Conservation (phyloP, 1,140 invertebrate species). For the Parapsyche elsis region DNA sequence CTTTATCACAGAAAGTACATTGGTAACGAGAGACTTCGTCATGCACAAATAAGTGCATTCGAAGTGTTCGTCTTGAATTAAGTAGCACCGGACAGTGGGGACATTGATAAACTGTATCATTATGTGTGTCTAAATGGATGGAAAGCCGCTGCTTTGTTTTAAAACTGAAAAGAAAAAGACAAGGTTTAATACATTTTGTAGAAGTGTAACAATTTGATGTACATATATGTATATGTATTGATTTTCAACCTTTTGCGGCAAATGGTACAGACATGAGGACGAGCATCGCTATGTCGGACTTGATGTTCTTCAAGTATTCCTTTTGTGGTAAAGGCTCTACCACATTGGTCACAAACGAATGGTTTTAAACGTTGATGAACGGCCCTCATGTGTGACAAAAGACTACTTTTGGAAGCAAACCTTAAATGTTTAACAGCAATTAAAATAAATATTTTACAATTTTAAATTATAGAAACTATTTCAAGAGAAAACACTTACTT, state of each 20-base stretch:
- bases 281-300: slow-evolving; percentile 65
- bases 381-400: slow-evolving; percentile 60
- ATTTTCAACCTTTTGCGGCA: slow-evolving; percentile 60
- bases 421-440: slow-evolving; percentile 37
- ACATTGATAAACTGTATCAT: slow-evolving; percentile 62
- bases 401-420: slow-evolving; percentile 54
- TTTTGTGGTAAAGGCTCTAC: slow-evolving; percentile 64
- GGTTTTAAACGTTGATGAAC: slow-evolving; percentile 64
- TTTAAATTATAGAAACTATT: neutral
- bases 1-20: slow-evolving; percentile 55
- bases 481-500: slow-evolving; percentile 48
- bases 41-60: slow-evolving; percentile 66
- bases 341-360: slow-evolving; percentile 65
- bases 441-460: neutral
- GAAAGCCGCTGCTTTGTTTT: slow-evolving; percentile 60
- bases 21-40: slow-evolving; percentile 54
- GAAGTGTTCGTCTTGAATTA: slow-evolving; percentile 64
- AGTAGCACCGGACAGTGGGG: slow-evolving; percentile 63
- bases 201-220: neutral
- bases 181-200: slow-evolving; percentile 1
- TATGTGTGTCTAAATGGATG: slow-evolving; percentile 63
- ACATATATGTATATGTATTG: slow-evolving; percentile 15
- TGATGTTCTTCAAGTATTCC: slow-evolving; percentile 65
- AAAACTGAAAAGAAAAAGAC: slow-evolving; percentile 55
- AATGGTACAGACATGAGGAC: slow-evolving; percentile 64